phyloP scores from a whole-genome alignment of 2,888 invertebrate genomes.

The Spatulosminthurus flaviceps region DNA sequence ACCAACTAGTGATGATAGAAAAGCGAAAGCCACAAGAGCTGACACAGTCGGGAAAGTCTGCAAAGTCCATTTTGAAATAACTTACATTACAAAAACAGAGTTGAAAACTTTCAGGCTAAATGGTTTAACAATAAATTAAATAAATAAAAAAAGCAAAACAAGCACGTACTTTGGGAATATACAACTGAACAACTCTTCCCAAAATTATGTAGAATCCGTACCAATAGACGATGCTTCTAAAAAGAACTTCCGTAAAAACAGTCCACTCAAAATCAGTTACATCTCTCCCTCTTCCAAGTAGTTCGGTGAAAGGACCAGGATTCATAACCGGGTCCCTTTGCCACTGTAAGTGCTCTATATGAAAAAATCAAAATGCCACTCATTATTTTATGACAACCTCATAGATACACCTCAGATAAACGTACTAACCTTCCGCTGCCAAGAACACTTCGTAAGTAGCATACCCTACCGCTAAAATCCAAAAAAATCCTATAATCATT shows the following conservation, averaged over 20 bases:
- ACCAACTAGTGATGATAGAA: slow-evolving; percentile 69
- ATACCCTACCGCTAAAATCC: slow-evolving; percentile 71
- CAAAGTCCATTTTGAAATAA: no score
- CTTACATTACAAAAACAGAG: neutral
- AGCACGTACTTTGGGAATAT: slow-evolving; percentile 48
- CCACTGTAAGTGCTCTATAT: slow-evolving; percentile 43
- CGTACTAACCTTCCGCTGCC: slow-evolving; percentile 69
- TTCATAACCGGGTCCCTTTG: slow-evolving; percentile 65
- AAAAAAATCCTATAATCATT: slow-evolving; percentile 63
- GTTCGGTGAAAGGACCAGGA: slow-evolving; percentile 70
- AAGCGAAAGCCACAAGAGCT: slow-evolving; percentile 68
- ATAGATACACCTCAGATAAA: neutral
- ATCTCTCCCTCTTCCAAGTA: slow-evolving; percentile 72
- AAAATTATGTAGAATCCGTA: slow-evolving; percentile 47
- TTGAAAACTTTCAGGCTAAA: no score
- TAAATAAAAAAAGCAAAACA: no score
- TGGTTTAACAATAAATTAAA: no score
- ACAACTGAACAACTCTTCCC: slow-evolving; percentile 31
- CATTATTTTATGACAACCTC: neutral
- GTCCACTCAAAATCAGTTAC: slow-evolving; percentile 78
- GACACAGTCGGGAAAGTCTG: slow-evolving; percentile 40
- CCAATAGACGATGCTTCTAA: slow-evolving; percentile 51
- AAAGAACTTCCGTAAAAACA: slow-evolving; percentile 65
- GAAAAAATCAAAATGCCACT: neutral
- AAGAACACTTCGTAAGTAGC: slow-evolving; percentile 70